Evolutionary conservation across 2,797 vertebrate species (phyloP), one percentile per base, ranked within the genome.

Genomic region (Orientallactaga sibirica): DNA sequence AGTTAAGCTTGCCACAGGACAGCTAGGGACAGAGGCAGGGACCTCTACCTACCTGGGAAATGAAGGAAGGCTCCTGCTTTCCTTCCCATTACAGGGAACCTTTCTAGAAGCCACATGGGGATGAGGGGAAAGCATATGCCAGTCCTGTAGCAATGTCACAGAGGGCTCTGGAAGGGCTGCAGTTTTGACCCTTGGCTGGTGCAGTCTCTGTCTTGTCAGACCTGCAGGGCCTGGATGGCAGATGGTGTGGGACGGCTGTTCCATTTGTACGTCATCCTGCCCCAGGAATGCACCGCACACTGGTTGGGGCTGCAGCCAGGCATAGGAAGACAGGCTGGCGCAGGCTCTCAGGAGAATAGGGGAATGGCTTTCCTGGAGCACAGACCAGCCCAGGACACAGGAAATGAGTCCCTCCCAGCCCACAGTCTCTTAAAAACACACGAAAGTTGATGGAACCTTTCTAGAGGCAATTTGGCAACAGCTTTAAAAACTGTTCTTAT

Each of bases 401-500:
- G 66, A 91, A 87, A 61, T 66, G 41, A 58, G 93, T 24, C 22
- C 8, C 67, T 91, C 62, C 79, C 73, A 62, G 74, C 90, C 66
- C 73, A 92, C 27, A 86, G 14, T 1, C 2, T 27, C 43, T 29
- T 8, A 73, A 37, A 73, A 19, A 64, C 12, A 68, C 61, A 37
- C 11, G 71, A 62, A 37, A 73, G 75, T 29, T 82, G 43, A 68
- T 73, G 79, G 58, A 86, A 82, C 3, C n/a, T 88, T 92, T 92
- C 88, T 94, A 85, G 29, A 93, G 62, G 85, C 93, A 80, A 90
- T 88, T 41, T 90, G 91, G 88, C 90, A 93, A 80, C 0, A 80
- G 80, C 11, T 86, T 94, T 88, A 22, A 76, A 95, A 93, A 95
- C 90, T 64, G 88, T 79, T 92, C 94, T 91, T 76, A 82, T 52